phyloP scores from a whole-genome alignment of 2,797 vertebrate genomes.

The Lepilemur septentrionalis region DNA sequence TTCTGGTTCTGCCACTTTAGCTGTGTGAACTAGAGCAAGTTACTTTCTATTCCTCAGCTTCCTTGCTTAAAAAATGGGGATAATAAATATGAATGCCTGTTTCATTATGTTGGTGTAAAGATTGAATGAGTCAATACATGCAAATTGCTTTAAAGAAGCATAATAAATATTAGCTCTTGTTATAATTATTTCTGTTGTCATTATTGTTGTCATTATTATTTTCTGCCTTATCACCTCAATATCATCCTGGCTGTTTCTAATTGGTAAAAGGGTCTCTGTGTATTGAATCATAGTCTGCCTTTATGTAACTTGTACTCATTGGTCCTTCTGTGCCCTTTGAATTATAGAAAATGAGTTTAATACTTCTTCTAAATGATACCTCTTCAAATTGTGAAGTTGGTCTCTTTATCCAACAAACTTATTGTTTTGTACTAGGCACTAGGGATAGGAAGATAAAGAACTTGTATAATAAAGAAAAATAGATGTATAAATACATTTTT shows the following conservation, averaged over 20 bases:
- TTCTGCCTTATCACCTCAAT: not conserved
- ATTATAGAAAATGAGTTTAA: conserved; percentile 18
- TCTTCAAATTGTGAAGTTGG: conserved; percentile 11
- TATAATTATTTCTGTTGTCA: not conserved
- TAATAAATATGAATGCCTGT: not conserved
- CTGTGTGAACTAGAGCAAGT: not conserved
- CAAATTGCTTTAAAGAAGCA: not conserved
- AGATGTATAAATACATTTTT: not conserved
- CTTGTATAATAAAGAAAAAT: not conserved
- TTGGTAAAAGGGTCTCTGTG: not conserved
- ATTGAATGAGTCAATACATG: not conserved
- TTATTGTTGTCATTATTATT: not conserved
- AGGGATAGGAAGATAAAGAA: not conserved
- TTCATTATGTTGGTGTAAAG: not conserved
- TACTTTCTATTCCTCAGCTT: not conserved
- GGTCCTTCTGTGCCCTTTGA: not conserved
- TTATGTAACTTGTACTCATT: not conserved
- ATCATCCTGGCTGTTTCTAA: not conserved
- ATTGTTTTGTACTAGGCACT: not conserved
- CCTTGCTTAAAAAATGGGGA: not conserved
- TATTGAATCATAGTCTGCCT: not conserved
- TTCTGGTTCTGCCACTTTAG: conserved; percentile 22
- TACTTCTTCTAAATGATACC: not conserved
- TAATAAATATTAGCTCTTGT: not conserved
- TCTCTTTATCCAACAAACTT: not conserved